These are phyloP conservation scores for Raja brachyura DNA, from an alignment of 2,113 vertebrate genomes.

Conservation along the genomic window DNA sequence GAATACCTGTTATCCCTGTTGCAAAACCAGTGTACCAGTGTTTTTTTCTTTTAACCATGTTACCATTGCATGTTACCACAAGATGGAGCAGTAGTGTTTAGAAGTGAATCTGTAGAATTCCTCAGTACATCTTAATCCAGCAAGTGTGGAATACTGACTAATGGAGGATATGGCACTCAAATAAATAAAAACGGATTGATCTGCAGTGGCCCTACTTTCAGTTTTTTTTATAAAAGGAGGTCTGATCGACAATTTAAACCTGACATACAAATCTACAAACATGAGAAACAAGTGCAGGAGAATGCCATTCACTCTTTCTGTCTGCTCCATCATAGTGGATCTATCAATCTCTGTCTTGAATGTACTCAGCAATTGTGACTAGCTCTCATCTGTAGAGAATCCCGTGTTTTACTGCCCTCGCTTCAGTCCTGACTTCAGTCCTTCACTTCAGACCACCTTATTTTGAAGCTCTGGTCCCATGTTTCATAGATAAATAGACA, in stretches of 20 bases:
- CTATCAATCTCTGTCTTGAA: too few relatives aligned
- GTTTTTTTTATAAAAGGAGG: background rate
- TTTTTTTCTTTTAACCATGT: background rate
- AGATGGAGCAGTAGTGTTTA: conserved; percentile 13
- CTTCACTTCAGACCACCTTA: too few relatives aligned
- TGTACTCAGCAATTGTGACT: too few relatives aligned
- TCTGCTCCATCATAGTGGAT: too few relatives aligned
- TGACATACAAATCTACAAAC: background rate
- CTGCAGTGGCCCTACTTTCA: background rate
- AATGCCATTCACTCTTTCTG: too few relatives aligned
- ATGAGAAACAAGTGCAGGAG: too few relatives aligned
- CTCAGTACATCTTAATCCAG: background rate
- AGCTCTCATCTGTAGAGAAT: too few relatives aligned
- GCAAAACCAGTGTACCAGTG: background rate
- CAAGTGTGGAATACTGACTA: background rate
- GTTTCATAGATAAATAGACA: too few relatives aligned
- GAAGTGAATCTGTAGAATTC: background rate
- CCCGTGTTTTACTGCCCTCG: too few relatives aligned
- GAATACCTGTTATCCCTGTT: too few relatives aligned
- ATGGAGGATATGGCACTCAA: background rate
- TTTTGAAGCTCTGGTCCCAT: too few relatives aligned
- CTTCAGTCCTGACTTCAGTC: too few relatives aligned
- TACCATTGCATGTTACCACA: background rate
- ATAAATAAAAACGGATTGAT: background rate
- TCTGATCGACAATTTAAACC: background rate